A percentile compares a stretch with the other conserved stretches of the same genome.
Conservation (phyloP, 2,888 invertebrate species). For the Argynnis bischoffii region DNA sequence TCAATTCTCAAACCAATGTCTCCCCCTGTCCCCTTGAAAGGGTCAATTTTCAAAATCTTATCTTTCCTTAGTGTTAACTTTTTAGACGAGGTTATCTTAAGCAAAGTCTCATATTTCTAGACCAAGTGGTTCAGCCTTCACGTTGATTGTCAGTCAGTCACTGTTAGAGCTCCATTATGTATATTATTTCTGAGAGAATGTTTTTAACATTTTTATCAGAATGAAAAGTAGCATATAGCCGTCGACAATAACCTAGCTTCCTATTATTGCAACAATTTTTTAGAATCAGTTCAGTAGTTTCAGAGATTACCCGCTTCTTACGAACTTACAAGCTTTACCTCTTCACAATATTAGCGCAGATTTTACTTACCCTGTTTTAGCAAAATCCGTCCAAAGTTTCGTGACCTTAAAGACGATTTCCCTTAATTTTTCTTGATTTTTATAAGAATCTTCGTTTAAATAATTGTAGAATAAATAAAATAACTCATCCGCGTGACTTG, state of each 20-base stretch:
- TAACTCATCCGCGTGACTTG: slow-evolving; percentile 74
- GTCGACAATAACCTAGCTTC: not conserved
- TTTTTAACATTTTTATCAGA: too few species aligned
- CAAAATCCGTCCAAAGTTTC: slow-evolving; percentile 64
- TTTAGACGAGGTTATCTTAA: too few species aligned
- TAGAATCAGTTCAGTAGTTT: not conserved
- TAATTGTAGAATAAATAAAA: slow-evolving; percentile 69
- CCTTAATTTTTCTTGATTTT: slow-evolving; percentile 50
- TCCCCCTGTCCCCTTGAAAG: too few species aligned
- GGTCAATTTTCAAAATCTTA: too few species aligned
- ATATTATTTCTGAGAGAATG: too few species aligned
- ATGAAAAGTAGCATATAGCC: not conserved
- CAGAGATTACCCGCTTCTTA: not conserved
- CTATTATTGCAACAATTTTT: not conserved
- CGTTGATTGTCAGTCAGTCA: not conserved
- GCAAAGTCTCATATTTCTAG: too few species aligned
- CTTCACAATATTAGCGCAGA: not conserved
- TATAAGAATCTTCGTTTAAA: slow-evolving; percentile 56
- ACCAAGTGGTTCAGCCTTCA: too few species aligned
- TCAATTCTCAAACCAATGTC: too few species aligned
- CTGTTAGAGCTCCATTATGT: too few species aligned
- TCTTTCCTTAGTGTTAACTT: too few species aligned
- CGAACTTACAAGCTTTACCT: not conserved
- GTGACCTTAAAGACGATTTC: slow-evolving; percentile 53
- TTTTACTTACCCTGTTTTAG: slow-evolving; percentile 56